Evolutionary conservation across 1,140 invertebrate genomes (phyloP).

Genomic region (Lethrus apterus): DNA sequence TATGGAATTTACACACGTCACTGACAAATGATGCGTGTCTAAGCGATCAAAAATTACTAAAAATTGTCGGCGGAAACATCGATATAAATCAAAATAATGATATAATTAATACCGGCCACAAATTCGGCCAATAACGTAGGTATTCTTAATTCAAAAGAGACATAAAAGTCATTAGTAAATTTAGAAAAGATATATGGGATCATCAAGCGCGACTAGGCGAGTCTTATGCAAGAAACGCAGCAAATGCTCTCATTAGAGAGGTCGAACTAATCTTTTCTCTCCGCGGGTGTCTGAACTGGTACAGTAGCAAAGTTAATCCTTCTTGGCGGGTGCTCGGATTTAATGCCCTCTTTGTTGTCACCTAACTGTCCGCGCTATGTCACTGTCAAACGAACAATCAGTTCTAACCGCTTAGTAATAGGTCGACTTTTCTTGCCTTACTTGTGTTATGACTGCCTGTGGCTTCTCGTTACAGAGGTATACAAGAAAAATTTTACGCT

Average conservation of each 20-base stretch:
- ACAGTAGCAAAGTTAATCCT: conserved; percentile 22
- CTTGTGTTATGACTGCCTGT: conserved; percentile 14
- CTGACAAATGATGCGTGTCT: too few species aligned
- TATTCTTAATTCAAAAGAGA: too few species aligned
- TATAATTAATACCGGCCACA: conserved; percentile 13
- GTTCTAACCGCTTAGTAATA: conserved; percentile 18
- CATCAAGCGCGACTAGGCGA: too few species aligned
- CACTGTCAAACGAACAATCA: conserved; percentile 24
- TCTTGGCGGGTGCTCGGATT: conserved; percentile 16
- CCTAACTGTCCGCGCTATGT: conserved; percentile 25
- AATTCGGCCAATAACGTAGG: too few species aligned
- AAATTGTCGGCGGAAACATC: too few species aligned
- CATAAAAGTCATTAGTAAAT: too few species aligned
- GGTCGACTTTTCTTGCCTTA: conserved; percentile 7
- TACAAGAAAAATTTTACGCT: conserved; percentile 2
- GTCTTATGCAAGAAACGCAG: conserved; percentile 11
- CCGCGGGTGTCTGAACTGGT: conserved; percentile 16
- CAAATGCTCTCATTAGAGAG: conserved; percentile 18
- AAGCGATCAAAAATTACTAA: too few species aligned
- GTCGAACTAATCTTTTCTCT: conserved; percentile 9
- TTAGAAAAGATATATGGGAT: too few species aligned
- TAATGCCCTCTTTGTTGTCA: conserved; percentile 25
- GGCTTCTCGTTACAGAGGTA: conserved; percentile 9
- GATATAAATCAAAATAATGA: conserved; percentile 10
- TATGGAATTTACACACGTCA: too few species aligned